Conservation (phyloP, 2,888 invertebrate genomes). For the Graphium colonna region DNA sequence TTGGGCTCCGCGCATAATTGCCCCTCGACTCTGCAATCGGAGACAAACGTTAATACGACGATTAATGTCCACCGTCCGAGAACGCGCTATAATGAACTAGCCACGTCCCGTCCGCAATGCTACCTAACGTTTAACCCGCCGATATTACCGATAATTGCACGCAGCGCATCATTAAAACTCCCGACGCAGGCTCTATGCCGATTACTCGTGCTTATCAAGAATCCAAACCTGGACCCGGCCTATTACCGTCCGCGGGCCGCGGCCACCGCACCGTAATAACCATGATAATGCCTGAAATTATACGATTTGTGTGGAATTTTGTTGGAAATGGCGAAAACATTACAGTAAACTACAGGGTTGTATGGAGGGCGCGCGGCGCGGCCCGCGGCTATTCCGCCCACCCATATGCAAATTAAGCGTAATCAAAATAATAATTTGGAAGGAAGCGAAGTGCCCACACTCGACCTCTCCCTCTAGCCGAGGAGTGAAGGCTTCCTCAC, state of each 20-base stretch:
- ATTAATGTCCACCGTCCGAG: conserved; percentile 31
- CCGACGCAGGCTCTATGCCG: conserved; percentile 71
- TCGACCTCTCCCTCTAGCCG: conserved; percentile 49
- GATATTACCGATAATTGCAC: conserved; percentile 78
- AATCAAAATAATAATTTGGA: conserved; percentile 78
- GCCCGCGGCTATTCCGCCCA: conserved; percentile 58
- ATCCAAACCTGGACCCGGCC: conserved; percentile 66
- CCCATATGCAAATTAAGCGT: conserved; percentile 78
- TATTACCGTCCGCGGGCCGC: conserved; percentile 69
- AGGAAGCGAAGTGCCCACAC: conserved; percentile 32
- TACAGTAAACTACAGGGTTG: conserved; percentile 79
- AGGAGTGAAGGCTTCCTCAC: conserved; percentile 32
- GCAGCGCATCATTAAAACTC: conserved; percentile 64
- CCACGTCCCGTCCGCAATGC: conserved; percentile 43
- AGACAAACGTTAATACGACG: conserved; percentile 22
- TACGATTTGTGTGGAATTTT: conserved; percentile 79
- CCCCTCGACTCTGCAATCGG: conserved; percentile 4
- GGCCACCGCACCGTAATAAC: conserved; percentile 76
- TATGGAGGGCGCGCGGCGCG: conserved; percentile 59
- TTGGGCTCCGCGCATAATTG: conserved; percentile 7
- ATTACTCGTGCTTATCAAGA: conserved; percentile 77
- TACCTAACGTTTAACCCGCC: conserved; percentile 73
- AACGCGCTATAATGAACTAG: conserved; percentile 35
- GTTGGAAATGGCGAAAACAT: conserved; percentile 80
- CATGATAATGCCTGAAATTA: conserved; percentile 78